Evolutionary conservation across 2,113 vertebrate species (phyloP).

Genomic region (Nanorana parkeri): DNA sequence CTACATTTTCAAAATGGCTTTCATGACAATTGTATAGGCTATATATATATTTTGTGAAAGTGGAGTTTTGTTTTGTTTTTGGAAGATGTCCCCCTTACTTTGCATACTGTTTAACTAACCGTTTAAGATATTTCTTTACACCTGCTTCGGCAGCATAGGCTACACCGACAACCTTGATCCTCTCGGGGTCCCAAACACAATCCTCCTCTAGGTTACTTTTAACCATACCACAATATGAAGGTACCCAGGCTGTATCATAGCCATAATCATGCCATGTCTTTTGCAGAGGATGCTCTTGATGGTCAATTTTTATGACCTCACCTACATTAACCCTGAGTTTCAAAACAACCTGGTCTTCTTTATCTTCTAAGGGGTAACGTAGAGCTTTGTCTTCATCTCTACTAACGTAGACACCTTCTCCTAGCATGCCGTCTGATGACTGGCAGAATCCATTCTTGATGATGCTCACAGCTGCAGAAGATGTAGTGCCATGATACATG

Average conservation of each 20-base stretch:
- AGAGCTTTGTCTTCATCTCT: background rate
- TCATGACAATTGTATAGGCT: too few relatives aligned
- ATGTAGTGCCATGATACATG: constrained; percentile 13
- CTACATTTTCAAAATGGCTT: too few relatives aligned
- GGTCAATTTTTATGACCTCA: constrained; percentile 14
- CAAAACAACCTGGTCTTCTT: constrained; percentile 29
- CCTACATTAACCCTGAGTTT: constrained; percentile 33
- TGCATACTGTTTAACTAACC: too few relatives aligned
- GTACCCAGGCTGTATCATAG: constrained; percentile 49
- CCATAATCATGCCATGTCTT: constrained; percentile 17
- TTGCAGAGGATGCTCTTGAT: constrained; percentile 14
- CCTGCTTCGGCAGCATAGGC: too few relatives aligned
- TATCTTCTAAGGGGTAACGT: constrained; percentile 18
- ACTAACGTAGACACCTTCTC: constrained; percentile 26
- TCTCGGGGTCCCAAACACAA: background rate
- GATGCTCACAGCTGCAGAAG: background rate
- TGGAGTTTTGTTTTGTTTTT: too few relatives aligned
- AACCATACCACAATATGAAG: constrained; percentile 12
- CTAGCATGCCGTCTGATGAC: constrained; percentile 15
- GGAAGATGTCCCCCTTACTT: too few relatives aligned
- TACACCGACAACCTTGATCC: constrained; percentile 8
- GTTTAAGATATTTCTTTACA: too few relatives aligned
- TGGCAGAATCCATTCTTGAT: background rate
- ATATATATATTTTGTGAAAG: too few relatives aligned
- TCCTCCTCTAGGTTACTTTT: background rate